Percentiles rank a stretch among this genome's conserved stretches.
phyloP scores from a whole-genome alignment of 64 coral and sea anemone genomes.

The Porites lutea region DNA sequence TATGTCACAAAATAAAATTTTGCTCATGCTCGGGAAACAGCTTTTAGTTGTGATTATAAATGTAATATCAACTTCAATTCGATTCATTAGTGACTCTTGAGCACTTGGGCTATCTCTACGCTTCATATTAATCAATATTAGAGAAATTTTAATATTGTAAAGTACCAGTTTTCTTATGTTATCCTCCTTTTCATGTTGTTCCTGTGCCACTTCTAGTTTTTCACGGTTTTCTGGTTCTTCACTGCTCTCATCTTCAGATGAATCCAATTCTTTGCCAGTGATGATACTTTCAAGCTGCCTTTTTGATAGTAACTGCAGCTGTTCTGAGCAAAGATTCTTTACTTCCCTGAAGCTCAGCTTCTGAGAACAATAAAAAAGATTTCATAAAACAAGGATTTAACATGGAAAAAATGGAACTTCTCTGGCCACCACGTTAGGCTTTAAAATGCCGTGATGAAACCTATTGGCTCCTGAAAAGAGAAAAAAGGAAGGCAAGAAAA shows the following conservation, averaged over 20 bases:
- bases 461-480: too few species aligned
- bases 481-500: too few species aligned
- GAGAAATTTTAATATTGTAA: background rate
- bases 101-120: background rate
- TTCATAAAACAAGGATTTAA: too few species aligned
- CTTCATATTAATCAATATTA: too few species aligned
- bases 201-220: background rate
- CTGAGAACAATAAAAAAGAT: background rate
- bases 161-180: background rate
- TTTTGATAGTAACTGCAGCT: conserved; percentile 79
- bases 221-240: conserved; percentile 7
- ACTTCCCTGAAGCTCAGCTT: conserved; percentile 80
- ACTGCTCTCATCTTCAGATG: conserved; percentile 66
- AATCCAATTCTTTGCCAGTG: conserved; percentile 73
- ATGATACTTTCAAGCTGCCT: conserved; percentile 71
- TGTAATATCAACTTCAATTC: too few species aligned
- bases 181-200: background rate
- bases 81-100: too few species aligned
- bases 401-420: too few species aligned
- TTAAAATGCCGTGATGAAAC: too few species aligned
- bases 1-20: too few species aligned
- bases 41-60: too few species aligned
- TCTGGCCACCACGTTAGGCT: too few species aligned
- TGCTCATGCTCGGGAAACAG: too few species aligned
- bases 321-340: conserved; percentile 79